Conservation (phyloP, 2,888 invertebrate species). For the Cantharis flavilabris region DNA sequence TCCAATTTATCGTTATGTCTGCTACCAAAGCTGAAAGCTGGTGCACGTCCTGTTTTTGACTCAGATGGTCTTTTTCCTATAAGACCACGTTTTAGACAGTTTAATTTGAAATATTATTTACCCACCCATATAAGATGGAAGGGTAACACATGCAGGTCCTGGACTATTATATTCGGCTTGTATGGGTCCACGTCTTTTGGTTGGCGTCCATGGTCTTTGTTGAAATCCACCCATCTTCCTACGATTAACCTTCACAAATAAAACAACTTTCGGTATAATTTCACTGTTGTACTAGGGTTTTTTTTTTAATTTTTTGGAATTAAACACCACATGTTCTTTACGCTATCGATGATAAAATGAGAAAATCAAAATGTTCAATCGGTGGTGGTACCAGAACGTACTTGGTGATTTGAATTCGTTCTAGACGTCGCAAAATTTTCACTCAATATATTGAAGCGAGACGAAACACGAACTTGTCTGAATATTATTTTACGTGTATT, state of each 20-base stretch:
- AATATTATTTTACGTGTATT: background rate
- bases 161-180: constrained; percentile 86
- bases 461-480: constrained; percentile 4
- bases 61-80: constrained; percentile 74
- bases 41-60: constrained; percentile 77
- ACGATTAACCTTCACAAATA: background rate
- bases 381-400: constrained; percentile 19
- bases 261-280: background rate
- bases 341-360: background rate
- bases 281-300: background rate
- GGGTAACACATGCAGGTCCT: constrained; percentile 83
- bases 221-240: constrained; percentile 69
- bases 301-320: background rate
- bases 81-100: background rate
- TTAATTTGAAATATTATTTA: background rate
- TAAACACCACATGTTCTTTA: background rate
- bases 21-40: constrained; percentile 82
- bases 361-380: constrained; percentile 2
- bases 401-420: constrained; percentile 9
- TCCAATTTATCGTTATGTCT: constrained; percentile 61
- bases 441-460: constrained; percentile 9
- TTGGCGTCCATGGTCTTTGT: constrained; percentile 89
- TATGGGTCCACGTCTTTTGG: constrained; percentile 84
- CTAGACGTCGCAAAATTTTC: background rate
- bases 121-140: constrained; percentile 81